These are phyloP conservation scores for Calliphora vomitoria DNA, from an alignment of 2,888 invertebrate species.

Conservation along the genomic window DNA sequence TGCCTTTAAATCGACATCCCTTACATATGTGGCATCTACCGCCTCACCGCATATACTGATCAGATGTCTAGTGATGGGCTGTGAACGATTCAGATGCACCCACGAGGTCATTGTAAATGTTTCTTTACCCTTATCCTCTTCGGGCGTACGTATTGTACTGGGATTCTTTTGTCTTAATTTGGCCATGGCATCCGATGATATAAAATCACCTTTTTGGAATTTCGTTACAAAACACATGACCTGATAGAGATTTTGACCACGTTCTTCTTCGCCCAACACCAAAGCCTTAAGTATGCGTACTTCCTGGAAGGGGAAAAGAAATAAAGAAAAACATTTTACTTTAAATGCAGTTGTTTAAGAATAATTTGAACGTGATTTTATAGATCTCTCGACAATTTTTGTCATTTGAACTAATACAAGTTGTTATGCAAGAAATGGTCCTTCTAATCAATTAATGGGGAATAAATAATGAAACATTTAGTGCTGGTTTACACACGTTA, in stretches of 20 bases:
- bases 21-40: slow-evolving; percentile 90
- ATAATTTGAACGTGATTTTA: no score
- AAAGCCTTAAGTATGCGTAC: slow-evolving; percentile 95
- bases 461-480: no score
- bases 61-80: slow-evolving; percentile 90
- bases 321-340: slow-evolving; percentile 9
- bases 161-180: slow-evolving; percentile 96
- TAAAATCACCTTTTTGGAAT: slow-evolving; percentile 96
- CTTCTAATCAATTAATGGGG: no score
- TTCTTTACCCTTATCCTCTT: slow-evolving; percentile 94
- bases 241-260: slow-evolving; percentile 94
- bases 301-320: slow-evolving; percentile 87
- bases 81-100: slow-evolving; percentile 89
- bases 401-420: no score
- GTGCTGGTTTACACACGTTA: no score
- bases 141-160: slow-evolving; percentile 94
- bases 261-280: slow-evolving; percentile 96
- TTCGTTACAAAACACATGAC: slow-evolving; percentile 96
- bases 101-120: slow-evolving; percentile 94
- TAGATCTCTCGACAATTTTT: no score
- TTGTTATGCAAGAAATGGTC: no score
- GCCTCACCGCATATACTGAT: slow-evolving; percentile 92
- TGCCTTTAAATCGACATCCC: slow-evolving; percentile 90
- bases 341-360: no score
- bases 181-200: slow-evolving; percentile 98